Conservation (phyloP, 2,113 vertebrate genomes). For the Corythornis madagascariensis region DNA sequence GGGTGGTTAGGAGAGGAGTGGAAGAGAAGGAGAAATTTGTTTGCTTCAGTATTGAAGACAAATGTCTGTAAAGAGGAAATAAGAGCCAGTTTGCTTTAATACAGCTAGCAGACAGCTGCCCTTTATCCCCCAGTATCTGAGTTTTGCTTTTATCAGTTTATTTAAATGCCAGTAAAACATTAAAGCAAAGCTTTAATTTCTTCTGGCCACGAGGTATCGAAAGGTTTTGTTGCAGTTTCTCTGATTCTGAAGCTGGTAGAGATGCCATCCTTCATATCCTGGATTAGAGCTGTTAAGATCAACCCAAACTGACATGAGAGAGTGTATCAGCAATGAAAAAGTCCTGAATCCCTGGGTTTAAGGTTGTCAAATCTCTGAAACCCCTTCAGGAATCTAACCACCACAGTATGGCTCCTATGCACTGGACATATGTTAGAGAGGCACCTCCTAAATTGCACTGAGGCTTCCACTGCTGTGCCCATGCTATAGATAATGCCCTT, state of each 20-base stretch:
- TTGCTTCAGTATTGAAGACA: not conserved
- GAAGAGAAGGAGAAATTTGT: not conserved
- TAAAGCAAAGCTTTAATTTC: not conserved
- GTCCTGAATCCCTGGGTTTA: conserved; percentile 13
- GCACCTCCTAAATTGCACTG: not conserved
- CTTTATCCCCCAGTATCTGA: not conserved
- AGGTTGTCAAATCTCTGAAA: conserved; percentile 29
- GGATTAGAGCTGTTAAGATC: not conserved
- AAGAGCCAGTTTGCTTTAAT: not conserved
- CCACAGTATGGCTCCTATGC: rapidly evolving
- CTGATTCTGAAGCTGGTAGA: not conserved
- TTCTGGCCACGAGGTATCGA: not conserved
- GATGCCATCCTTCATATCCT: conserved; percentile 4
- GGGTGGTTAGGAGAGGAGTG: not conserved
- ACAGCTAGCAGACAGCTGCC: not conserved
- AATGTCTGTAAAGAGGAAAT: not conserved
- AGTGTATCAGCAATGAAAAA: conserved; percentile 36
- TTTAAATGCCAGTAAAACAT: not conserved
- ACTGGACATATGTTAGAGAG: rapidly evolving
- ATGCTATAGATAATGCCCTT: not conserved
- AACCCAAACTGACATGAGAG: conserved; percentile 29
- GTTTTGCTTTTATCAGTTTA: not conserved
- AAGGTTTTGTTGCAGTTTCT: not conserved
- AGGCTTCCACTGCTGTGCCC: not conserved
- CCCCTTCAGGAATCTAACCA: conserved; percentile 25